Evolutionary conservation across 2,113 vertebrate species (phyloP), one percentile per base, ranked within the genome.

Genomic region (Rostratula benghalensis): DNA sequence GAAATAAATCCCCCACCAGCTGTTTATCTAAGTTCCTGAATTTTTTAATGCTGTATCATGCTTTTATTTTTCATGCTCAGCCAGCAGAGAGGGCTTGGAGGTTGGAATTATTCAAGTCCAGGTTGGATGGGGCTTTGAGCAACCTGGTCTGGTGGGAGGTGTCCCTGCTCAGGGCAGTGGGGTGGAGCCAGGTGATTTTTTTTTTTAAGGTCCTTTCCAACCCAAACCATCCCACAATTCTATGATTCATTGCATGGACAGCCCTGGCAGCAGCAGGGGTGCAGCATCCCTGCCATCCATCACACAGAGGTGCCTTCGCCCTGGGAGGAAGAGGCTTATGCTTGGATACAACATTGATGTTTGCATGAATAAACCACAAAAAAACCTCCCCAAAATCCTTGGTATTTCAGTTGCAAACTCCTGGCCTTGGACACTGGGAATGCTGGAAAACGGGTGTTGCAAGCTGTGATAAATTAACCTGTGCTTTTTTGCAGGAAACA

Each of bases 261-360:
- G 3, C 27, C 2, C 71, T 7, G 41, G 23, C 8, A 9, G 56
- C 1, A 17, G 8, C 41, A 3, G 2, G 45, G 67, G 25, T 6
- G 45, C 46, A 67, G 65, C 41, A 18, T 45, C 46, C 31, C 53
- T 6, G 10, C 19, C n/a, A 7, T 13, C 31, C 41, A 21, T 46
- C 54, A 15, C 37, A 6, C 22, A 4, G 83, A 56, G 45, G 2
- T 7, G 14, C 16, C 18, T 65, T 39, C 22, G 28, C 23, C 1
- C 2, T 21, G 54, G 35, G 48, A 65, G 24, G 48, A 54, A 50
- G 67, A 63, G 57, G 33, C 22, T 35, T 31, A 25, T 24, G 4
- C 39, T 54, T 35, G 22, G 76, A 18, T 24, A n/a, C 25, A 46
- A 19, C 39, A 9, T 19, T 35, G 15, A 6, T 2, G 8, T 41